Evolutionary conservation across 2,888 invertebrate species (phyloP).

Genomic region (Zeuzera pyrina): DNA sequence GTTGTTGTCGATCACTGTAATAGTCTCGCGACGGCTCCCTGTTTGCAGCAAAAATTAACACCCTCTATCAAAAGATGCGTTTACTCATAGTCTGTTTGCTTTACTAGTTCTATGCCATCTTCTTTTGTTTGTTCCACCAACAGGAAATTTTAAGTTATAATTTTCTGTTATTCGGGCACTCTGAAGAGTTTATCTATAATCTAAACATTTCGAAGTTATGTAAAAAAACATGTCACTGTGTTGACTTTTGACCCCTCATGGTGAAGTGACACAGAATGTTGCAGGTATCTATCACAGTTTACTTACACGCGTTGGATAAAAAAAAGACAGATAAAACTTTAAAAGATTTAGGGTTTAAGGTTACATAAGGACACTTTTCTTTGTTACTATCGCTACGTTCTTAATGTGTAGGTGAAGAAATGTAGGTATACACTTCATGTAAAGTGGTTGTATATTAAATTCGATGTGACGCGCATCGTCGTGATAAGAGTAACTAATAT

Average conservation of each 20-base stretch:
- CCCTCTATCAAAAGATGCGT: slow-evolving; percentile 61
- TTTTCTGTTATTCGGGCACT: slow-evolving; percentile 61
- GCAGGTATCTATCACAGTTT: no score
- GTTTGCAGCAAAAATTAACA: slow-evolving; percentile 52
- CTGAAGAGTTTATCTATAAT: slow-evolving; percentile 40
- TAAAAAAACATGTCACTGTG: slow-evolving; percentile 35
- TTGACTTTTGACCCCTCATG: slow-evolving; percentile 45
- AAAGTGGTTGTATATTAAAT: slow-evolving; percentile 1
- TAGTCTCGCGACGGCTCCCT: slow-evolving; percentile 18
- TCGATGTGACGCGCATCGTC: neutral
- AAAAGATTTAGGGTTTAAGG: no score
- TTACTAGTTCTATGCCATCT: slow-evolving; percentile 46
- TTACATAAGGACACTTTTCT: no score
- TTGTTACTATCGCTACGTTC: no score
- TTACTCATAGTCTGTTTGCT: slow-evolving; percentile 55
- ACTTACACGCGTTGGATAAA: no score
- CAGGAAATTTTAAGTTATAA: slow-evolving; percentile 71
- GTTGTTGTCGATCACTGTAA: no score
- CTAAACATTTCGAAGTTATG: slow-evolving; percentile 24
- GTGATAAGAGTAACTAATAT: slow-evolving; percentile 6
- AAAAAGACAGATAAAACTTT: no score
- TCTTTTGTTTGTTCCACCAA: slow-evolving; percentile 56
- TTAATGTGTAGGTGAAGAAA: no score
- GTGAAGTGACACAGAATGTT: no score
- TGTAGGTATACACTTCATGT: no score